phyloP scores from a whole-genome alignment of 1,140 invertebrate genomes.

The fruit fly (Drosophila melanogaster) region DNA sequence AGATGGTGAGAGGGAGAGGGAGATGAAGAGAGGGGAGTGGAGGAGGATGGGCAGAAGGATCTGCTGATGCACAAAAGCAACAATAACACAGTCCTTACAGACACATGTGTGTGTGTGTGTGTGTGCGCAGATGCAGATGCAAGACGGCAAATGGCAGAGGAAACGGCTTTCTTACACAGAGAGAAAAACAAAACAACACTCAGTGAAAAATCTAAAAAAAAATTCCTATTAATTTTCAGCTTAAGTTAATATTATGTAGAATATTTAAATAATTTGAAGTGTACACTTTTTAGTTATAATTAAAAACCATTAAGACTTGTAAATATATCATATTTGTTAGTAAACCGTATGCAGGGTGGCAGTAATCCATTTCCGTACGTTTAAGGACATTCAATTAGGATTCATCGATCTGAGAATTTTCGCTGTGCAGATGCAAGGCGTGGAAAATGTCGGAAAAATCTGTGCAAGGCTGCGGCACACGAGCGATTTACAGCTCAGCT shows the following conservation, averaged over 20 bases:
- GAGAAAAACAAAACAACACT: constrained; percentile 12
- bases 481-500: constrained; percentile 17
- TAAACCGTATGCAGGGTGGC: not conserved
- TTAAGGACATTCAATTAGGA: not conserved
- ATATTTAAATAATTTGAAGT: too few relatives aligned
- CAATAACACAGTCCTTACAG: constrained; percentile 25
- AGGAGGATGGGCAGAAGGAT: constrained; percentile 49
- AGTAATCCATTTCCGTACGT: not conserved
- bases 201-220: too few relatives aligned
- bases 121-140: constrained; percentile 45
- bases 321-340: not conserved
- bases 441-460: constrained; percentile 67
- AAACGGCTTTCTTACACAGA: constrained; percentile 12
- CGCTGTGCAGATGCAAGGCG: constrained; percentile 36
- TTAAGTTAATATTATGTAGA: too few relatives aligned
- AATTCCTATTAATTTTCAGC: too few relatives aligned
- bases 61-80: constrained; percentile 50
- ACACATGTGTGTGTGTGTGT: not conserved
- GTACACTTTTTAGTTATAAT: too few relatives aligned
- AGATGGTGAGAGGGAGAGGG: constrained; percentile 5
- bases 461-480: constrained; percentile 65
- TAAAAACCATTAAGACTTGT: too few relatives aligned
- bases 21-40: constrained; percentile 6
- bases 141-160: constrained; percentile 36
- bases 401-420: not conserved